Conservation (phyloP, 1,140 invertebrate genomes). For the Drosophila setifemur region DNA sequence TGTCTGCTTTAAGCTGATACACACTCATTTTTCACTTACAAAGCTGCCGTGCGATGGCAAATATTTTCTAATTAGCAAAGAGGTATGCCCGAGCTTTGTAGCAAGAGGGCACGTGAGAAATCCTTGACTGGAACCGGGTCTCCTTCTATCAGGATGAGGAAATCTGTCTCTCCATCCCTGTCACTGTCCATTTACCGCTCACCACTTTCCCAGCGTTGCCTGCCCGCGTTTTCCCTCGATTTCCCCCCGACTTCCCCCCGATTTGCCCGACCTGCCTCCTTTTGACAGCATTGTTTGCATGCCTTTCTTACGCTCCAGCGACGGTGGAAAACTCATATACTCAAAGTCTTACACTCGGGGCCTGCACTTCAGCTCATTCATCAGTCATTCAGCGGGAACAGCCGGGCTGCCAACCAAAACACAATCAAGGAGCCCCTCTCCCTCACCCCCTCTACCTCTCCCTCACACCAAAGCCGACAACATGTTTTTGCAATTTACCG, state of each 20-base stretch:
- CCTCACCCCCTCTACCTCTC: too few relatives aligned
- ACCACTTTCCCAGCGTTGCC: background rate
- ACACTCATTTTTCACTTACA: conserved; percentile 17
- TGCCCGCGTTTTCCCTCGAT: conserved; percentile 16
- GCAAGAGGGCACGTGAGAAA: conserved; percentile 9
- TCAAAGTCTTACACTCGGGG: conserved; percentile 31
- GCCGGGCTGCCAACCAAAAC: conserved; percentile 22
- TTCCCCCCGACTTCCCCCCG: too few relatives aligned
- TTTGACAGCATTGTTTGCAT: conserved; percentile 64
- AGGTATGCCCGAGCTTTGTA: conserved; percentile 1
- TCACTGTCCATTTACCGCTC: conserved; percentile 26
- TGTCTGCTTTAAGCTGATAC: background rate
- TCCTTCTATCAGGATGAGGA: conserved; percentile 4
- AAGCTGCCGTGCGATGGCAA: conserved; percentile 11
- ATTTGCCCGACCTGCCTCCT: background rate
- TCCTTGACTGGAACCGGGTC: background rate
- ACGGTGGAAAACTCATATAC: conserved; percentile 22
- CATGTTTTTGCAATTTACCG: conserved; percentile 77
- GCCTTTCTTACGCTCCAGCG: conserved; percentile 42
- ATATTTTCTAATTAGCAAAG: conserved; percentile 50
- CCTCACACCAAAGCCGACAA: conserved; percentile 45
- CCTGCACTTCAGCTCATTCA: conserved; percentile 61
- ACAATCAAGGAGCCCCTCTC: conserved; percentile 16
- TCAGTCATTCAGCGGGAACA: conserved; percentile 60
- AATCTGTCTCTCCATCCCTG: background rate